Percentiles rank a stretch among this genome's conserved stretches.
These are phyloP conservation scores for Pipistrellus kuhlii DNA, from an alignment of 2,797 vertebrate genomes.

Conservation along the genomic window DNA sequence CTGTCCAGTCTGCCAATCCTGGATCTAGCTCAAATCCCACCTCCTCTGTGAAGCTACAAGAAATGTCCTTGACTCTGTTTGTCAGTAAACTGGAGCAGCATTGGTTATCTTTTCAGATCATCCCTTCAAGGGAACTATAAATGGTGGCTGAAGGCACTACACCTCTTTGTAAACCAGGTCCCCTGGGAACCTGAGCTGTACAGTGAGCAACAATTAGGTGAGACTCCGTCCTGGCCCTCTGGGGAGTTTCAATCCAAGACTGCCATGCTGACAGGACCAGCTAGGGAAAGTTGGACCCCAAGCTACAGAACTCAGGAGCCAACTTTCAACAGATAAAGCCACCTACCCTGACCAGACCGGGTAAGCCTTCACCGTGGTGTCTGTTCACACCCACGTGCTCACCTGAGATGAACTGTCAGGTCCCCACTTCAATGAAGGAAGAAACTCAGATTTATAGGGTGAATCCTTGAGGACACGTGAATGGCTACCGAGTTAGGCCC, in stretches of 20 bases:
- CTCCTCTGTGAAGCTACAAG: neutral
- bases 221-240: neutral
- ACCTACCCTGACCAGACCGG: accelerated
- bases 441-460: neutral
- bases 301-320: neutral
- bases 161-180: neutral
- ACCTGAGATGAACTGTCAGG: neutral
- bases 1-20: neutral
- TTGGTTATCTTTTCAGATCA: neutral
- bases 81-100: neutral
- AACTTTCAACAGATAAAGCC: neutral
- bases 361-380: accelerated
- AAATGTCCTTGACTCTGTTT: neutral
- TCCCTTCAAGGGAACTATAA: too few relatives aligned
- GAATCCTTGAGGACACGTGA: neutral
- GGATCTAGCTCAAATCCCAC: neutral
- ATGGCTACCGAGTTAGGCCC: neutral
- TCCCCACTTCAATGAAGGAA: neutral
- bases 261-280: neutral
- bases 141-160: neutral
- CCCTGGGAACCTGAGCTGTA: neutral
- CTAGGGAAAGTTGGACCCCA: neutral
- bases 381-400: neutral
- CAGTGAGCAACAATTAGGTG: too few relatives aligned
- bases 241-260: neutral